Percentiles rank a stretch among this genome's conserved stretches.
Evolutionary conservation across 1,140 invertebrate species (phyloP).

Genomic region (Artemia franciscana): DNA sequence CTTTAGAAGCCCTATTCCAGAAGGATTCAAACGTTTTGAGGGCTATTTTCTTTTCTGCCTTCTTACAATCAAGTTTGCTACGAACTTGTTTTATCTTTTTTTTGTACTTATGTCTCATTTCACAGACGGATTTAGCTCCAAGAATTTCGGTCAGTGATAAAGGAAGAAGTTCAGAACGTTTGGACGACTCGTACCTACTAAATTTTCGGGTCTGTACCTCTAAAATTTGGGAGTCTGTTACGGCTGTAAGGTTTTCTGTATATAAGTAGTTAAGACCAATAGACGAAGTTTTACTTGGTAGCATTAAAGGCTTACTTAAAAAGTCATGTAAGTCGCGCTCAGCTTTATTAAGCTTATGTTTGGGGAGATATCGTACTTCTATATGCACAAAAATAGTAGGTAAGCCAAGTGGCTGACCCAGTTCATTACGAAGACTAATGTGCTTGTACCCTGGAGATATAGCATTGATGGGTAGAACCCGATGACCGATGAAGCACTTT

Average conservation of each 20-base stretch:
- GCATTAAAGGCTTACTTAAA: background rate
- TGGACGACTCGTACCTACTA: background rate
- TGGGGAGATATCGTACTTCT: constrained; percentile 29
- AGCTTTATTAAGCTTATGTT: background rate
- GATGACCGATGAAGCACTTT: constrained; percentile 78
- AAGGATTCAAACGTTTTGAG: background rate
- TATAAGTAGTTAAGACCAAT: background rate
- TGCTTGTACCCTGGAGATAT: constrained; percentile 82
- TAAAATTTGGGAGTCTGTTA: background rate
- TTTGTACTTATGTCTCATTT: background rate
- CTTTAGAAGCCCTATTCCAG: background rate
- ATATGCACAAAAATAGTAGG: constrained; percentile 78
- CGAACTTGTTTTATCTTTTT: background rate
- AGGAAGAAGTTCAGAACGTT: background rate
- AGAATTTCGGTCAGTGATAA: background rate
- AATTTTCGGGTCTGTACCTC: too few species aligned
- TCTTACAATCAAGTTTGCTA: background rate
- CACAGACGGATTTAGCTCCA: background rate
- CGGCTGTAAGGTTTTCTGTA: background rate
- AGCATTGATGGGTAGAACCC: constrained; percentile 83
- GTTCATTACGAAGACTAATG: constrained; percentile 63
- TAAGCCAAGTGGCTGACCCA: constrained; percentile 72
- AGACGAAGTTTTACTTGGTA: background rate
- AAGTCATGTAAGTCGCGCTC: background rate
- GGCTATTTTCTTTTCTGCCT: background rate